Base-by-base conservation (phyloP, 2,888 invertebrate genomes). In the Rhodophaea formosa region DNA sequence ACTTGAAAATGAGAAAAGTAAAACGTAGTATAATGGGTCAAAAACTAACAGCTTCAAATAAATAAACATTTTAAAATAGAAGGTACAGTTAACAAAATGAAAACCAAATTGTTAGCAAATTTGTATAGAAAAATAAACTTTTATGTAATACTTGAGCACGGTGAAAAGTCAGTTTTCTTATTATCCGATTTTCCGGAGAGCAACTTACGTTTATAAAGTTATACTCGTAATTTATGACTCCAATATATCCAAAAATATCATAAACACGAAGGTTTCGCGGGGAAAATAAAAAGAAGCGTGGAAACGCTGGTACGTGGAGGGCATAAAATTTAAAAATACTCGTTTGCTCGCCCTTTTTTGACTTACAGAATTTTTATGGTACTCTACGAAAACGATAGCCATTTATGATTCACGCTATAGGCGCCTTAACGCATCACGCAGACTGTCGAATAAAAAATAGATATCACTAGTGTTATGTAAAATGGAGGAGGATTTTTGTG, bases 361-460 rank as follows among this genome's bases (percentile, higher is more conserved):
- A 74, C 64, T 73, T 67, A 68, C 63, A 72, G 71, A 78, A 75
- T 72, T 78, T 82, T 79, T 79, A 82, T 75, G 80, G 67, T 69
- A 70, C 74, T 74, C 71, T 71, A 70, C 75, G 77, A 79, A 87
- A 88, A 80, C 83, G 83, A 84, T 87, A 68, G 71, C 63, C 82
- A 86, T 86, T 81, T 82, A 88, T 85, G 83, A 86, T 88, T 88
- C 87, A 86, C 71, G 81, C 76, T 75, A 82, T 85, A 82, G 79
- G 80, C 79, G 70, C 81, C 77, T 82, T 82, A 76, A 78, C 77
- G 77, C 79, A 79, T 82, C 82, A 83, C 80, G 77, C 79, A 78
- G 64, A 72, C 67, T 67, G 72, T 64, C 72, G 72, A 80, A 81
- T 86, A 74, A 85, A 86, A 83, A 84, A 87, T 86, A 82, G 80